Evolutionary conservation across 2,113 vertebrate genomes (phyloP).

Genomic region (Cranoglanis bouderius): DNA sequence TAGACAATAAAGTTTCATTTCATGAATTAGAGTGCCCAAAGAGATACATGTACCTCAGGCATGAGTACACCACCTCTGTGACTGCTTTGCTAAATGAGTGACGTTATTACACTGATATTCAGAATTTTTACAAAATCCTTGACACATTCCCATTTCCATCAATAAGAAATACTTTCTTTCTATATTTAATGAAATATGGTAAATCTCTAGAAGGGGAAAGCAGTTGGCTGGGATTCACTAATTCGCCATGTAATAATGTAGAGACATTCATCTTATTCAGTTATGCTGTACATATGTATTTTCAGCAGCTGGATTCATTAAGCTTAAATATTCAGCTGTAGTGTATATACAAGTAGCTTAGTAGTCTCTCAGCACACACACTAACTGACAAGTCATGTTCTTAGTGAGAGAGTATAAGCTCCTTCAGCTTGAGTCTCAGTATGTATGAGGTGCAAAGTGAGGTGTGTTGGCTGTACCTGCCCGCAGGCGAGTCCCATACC

Average conservation of each 20-base stretch:
- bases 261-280: neutral
- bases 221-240: neutral
- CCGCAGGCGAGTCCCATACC: slow-evolving; percentile 93
- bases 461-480: slow-evolving; percentile 72
- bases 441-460: slow-evolving; percentile 49
- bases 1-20: slow-evolving; percentile 38
- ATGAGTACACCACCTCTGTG: slow-evolving; percentile 12
- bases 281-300: slow-evolving; percentile 1
- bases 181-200: slow-evolving; percentile 37
- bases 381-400: slow-evolving; percentile 17
- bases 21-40: neutral
- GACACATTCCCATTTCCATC: slow-evolving; percentile 12
- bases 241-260: neutral
- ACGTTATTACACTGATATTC: neutral
- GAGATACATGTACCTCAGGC: neutral
- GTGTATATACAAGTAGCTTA: slow-evolving; percentile 15
- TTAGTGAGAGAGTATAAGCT: slow-evolving; percentile 39
- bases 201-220: neutral
- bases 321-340: neutral
- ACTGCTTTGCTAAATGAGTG: slow-evolving; percentile 9
- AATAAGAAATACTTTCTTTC: slow-evolving; percentile 32
- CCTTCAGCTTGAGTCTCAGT: slow-evolving; percentile 55
- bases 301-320: slow-evolving; percentile 6
- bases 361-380: slow-evolving; percentile 22
- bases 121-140: slow-evolving; percentile 12